Conservation (phyloP, 1,140 invertebrate species). For the Zaprionus kolodkinae region DNA sequence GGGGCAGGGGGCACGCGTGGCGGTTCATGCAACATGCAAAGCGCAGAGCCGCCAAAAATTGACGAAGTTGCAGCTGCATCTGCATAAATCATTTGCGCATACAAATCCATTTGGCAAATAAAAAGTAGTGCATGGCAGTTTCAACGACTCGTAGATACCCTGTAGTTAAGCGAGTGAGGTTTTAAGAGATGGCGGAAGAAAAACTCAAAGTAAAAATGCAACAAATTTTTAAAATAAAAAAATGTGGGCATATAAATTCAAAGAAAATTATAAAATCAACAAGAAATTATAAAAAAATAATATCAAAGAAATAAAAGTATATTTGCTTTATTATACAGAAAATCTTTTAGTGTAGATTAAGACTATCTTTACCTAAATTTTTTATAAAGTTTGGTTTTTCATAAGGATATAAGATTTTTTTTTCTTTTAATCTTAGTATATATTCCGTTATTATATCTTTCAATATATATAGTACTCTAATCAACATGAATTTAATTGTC, state of each 20-base stretch:
- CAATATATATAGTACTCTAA: too few relatives aligned
- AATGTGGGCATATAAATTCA: background rate
- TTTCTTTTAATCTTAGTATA: too few relatives aligned
- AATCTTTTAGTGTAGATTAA: too few relatives aligned
- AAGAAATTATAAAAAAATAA: background rate
- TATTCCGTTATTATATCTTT: too few relatives aligned
- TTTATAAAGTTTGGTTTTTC: too few relatives aligned
- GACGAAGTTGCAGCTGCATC: constrained; percentile 39
- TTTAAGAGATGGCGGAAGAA: too few relatives aligned
- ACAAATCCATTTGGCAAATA: constrained; percentile 44
- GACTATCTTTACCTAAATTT: too few relatives aligned
- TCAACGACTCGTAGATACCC: background rate
- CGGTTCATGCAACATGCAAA: constrained; percentile 42
- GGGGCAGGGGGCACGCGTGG: constrained; percentile 2
- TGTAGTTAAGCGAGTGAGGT: background rate
- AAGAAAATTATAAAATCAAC: background rate
- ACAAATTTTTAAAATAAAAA: background rate
- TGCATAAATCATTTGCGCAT: constrained; percentile 42
- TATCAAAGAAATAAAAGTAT: background rate
- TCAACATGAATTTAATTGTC: too few relatives aligned
- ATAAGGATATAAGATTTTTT: too few relatives aligned
- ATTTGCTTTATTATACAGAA: background rate
- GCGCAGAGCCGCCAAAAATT: constrained; percentile 44
- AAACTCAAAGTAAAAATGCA: background rate
- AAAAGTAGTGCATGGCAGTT: background rate